Conservation (phyloP, 2,113 vertebrate genomes). For the Grammomys surdaster region DNA sequence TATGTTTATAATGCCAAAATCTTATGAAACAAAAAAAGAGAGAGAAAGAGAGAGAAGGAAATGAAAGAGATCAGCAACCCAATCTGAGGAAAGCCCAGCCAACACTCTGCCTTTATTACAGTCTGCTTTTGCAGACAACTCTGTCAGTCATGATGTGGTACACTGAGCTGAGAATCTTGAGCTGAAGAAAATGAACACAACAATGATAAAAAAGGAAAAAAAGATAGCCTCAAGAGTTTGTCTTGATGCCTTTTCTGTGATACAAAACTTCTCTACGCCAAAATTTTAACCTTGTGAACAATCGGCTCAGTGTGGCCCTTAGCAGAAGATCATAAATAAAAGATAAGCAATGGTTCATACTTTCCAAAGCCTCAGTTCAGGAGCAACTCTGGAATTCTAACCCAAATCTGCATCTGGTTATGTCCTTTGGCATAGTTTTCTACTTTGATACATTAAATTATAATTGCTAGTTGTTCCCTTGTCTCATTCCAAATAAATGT, state of each 20-base stretch:
- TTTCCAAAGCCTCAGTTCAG: constrained; percentile 23
- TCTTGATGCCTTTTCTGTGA: constrained; percentile 68
- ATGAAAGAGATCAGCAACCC: background rate
- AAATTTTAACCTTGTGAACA: constrained; percentile 77
- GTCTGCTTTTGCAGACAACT: rapidly evolving
- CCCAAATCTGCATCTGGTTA: constrained; percentile 56
- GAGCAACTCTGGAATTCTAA: constrained; percentile 68
- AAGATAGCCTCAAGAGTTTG: background rate
- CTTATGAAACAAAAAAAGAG: background rate
- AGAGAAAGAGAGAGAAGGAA: background rate
- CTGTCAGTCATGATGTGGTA: background rate
- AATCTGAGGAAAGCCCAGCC: constrained; percentile 2
- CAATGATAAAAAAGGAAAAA: background rate
- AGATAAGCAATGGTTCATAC: constrained; percentile 57
- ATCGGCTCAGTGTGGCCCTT: constrained; percentile 48
- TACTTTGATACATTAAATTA: constrained; percentile 56
- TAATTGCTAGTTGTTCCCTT: constrained; percentile 52
- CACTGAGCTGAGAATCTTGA: constrained; percentile 56
- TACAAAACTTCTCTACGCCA: constrained; percentile 55
- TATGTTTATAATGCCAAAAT: constrained; percentile 12
- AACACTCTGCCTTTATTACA: constrained; percentile 57
- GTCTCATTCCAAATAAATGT: constrained; percentile 64
- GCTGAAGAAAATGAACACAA: background rate
- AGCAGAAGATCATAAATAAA: constrained; percentile 71
- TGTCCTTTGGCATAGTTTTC: constrained; percentile 61